These are phyloP conservation scores for Chaetura pelagica DNA, from an alignment of 2,113 vertebrate genomes.

Conservation along the genomic window DNA sequence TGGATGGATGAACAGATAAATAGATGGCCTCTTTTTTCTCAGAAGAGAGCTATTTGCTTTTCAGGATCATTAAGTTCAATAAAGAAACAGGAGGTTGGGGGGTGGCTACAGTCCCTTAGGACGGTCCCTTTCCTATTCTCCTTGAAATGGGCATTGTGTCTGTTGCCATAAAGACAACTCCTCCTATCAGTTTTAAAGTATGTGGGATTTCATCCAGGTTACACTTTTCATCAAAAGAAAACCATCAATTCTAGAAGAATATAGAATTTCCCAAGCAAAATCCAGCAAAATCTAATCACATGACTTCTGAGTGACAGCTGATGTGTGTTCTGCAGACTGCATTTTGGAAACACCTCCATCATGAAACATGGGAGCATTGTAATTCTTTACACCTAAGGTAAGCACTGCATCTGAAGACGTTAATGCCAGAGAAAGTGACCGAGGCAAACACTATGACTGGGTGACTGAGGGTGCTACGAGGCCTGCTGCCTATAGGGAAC, in stretches of 20 bases:
- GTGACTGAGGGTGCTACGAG: background rate
- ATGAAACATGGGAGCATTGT: background rate
- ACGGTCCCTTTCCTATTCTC: background rate
- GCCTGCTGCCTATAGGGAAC: background rate
- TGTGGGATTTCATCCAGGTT: background rate
- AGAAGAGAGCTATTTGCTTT: background rate
- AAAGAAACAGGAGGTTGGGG: background rate
- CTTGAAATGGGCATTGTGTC: background rate
- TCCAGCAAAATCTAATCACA: background rate
- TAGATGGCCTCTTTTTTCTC: background rate
- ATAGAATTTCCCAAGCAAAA: background rate
- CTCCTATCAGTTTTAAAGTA: background rate
- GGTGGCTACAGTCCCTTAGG: background rate
- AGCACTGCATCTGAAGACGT: background rate
- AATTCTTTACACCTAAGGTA: background rate
- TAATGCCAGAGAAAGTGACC: background rate
- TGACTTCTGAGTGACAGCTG: background rate
- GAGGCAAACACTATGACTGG: fast-evolving
- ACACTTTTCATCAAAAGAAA: background rate
- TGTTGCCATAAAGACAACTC: background rate
- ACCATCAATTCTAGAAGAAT: background rate
- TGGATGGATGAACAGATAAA: background rate
- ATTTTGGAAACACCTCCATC: background rate
- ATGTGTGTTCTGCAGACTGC: fast-evolving
- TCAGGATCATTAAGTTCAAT: background rate